Evolutionary conservation across 2,797 vertebrate species (phyloP), one percentile per base, ranked within the genome.

Genomic region (Melanotaenia maccullochi): DNA sequence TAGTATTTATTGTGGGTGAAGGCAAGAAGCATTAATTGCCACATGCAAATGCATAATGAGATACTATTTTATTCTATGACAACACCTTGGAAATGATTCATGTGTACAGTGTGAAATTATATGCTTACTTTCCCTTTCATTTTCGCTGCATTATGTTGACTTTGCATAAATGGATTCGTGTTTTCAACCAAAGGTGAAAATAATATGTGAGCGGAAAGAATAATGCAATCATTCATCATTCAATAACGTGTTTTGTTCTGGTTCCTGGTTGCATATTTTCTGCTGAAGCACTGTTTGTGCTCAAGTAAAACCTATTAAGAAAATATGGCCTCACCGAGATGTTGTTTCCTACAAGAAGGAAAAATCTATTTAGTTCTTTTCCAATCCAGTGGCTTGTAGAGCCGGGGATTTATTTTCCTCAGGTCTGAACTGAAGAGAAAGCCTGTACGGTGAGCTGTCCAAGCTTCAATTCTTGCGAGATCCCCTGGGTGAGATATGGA

Each of bases 301-400:
- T 85, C 78, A 87, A 88, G 82, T 82, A 86, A 90, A 90, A 90
- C 83, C 78, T 84, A 90, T 92, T 90, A 91, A 84, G 82, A 87
- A 82, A 86, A 91, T 87, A 90, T 87, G 85, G 85, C 86, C 84
- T 66, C 51, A 8, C 83, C 78, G 77, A 84, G 80, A 85, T 77
- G 81, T 72, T 68, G 81, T 85, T 91, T 87, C 76, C 84, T 89
- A 82, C 57, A 65, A 86, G 79, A 78, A 76, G 73, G 67, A 77
- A 84, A 88, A 88, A 89, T 89, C 85, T 78, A 89, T 93, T 91
- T 87, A 79, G 73, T 82, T 85, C 54, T 85, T 91, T 92, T 93
- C 91, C 91, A 87, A 89, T 92, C 81, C 89, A 92, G 76, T 88
- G 85, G 87, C 75, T 91, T 85, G 86, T 84, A 82, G 73, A 87